phyloP scores from a whole-genome alignment of 2,797 vertebrate species.

The Urophycis tenuis region DNA sequence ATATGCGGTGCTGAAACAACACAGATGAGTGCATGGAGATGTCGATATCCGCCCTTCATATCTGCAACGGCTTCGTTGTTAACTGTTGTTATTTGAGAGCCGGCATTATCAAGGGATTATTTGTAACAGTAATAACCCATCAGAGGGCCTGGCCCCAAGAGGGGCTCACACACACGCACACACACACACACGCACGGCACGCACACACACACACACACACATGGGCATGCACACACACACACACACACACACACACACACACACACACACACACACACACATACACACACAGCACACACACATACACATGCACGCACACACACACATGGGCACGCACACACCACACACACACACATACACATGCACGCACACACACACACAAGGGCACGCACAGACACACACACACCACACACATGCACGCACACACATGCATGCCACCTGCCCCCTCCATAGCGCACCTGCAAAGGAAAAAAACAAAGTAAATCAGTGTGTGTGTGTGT shows the following conservation, averaged over 20 bases:
- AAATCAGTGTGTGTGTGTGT: not conserved
- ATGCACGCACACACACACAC: not conserved
- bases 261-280: too few species aligned
- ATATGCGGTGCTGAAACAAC: conserved; percentile 4
- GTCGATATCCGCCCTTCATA: conserved; percentile 49
- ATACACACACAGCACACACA: too few species aligned
- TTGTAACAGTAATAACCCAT: conserved; percentile 56
- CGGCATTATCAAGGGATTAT: conserved; percentile 57
- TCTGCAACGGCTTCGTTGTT: conserved; percentile 23
- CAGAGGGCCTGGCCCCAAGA: conserved; percentile 37
- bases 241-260: too few species aligned
- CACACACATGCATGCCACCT: not conserved
- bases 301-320: too few species aligned
- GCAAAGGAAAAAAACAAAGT: conserved; percentile 32
- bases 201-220: too few species aligned
- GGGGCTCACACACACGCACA: too few species aligned
- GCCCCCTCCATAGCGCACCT: conserved; percentile 2
- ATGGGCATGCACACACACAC: too few species aligned
- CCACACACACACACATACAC: conserved; percentile 14
- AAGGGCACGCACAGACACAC: too few species aligned
- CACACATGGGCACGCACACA: too few species aligned
- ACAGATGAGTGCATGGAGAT: not conserved
- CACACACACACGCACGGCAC: too few species aligned
- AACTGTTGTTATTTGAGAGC: conserved; percentile 40
- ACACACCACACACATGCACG: too few species aligned